Conservation (phyloP, 2,797 vertebrate species). For the Eulemur albifrons region DNA sequence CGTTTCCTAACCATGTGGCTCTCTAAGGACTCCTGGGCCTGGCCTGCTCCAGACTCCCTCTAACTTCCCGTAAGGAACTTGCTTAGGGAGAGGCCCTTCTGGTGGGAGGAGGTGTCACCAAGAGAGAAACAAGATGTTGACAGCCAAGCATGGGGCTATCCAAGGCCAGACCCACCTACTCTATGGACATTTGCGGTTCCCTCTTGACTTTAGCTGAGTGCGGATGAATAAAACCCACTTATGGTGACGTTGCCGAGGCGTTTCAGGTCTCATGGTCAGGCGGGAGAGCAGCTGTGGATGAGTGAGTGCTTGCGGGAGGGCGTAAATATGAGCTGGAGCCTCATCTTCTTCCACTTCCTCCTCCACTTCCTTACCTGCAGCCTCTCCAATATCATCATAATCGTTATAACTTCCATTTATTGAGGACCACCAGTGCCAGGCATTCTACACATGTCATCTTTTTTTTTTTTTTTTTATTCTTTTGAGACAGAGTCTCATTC, state of each 20-base stretch:
- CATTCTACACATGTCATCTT: not conserved
- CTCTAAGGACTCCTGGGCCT: not conserved
- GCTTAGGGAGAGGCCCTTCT: not conserved
- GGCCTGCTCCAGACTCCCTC: not conserved
- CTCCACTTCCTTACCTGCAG: not conserved
- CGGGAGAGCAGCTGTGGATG: not conserved
- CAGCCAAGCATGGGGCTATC: not conserved
- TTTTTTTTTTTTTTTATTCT: not conserved
- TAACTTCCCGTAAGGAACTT: not conserved
- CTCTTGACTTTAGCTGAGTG: not conserved
- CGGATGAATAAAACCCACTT: not conserved
- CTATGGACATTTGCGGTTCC: too few species aligned
- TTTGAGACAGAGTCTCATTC: too few species aligned
- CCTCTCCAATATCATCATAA: not conserved
- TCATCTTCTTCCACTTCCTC: not conserved
- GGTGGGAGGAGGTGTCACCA: not conserved
- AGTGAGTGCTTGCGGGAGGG: not conserved
- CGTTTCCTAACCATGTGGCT: too few species aligned
- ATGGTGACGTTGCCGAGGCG: not conserved
- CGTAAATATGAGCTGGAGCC: not conserved
- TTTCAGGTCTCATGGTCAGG: not conserved
- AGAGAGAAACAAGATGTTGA: not conserved
- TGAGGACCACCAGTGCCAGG: not conserved
- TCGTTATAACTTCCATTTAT: not conserved
- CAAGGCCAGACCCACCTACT: not conserved